A percentile compares a stretch with the other conserved stretches of the same genome.
These are phyloP conservation scores for Theretra japonica DNA, from an alignment of 2,888 invertebrate species.

Conservation along the genomic window DNA sequence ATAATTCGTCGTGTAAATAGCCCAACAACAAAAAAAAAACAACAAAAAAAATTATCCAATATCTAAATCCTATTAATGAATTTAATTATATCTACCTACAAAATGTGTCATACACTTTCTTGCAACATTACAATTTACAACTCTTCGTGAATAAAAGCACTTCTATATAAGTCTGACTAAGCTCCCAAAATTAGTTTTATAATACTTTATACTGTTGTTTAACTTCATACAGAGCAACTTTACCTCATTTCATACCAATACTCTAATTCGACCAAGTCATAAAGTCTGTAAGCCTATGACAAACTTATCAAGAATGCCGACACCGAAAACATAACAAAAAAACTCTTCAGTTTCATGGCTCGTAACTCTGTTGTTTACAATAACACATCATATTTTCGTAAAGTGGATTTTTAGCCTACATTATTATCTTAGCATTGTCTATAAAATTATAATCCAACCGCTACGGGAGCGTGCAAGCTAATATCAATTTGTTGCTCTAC, in stretches of 20 bases:
- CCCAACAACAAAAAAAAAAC: no score
- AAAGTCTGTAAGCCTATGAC: slow-evolving; percentile 6
- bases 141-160: no score
- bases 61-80: no score
- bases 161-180: background rate
- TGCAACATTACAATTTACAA: no score
- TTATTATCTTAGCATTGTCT: slow-evolving; percentile 37
- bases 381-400: slow-evolving; percentile 40
- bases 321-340: slow-evolving; percentile 18
- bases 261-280: background rate
- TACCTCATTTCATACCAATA: background rate
- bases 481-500: background rate
- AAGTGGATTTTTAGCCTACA: slow-evolving; percentile 47
- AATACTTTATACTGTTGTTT: background rate
- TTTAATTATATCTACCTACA: no score
- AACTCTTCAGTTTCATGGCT: slow-evolving; percentile 25
- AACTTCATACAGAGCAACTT: background rate
- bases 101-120: no score
- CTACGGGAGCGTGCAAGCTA: background rate
- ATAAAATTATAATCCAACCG: slow-evolving; percentile 11
- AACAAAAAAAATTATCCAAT: no score
- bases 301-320: slow-evolving; percentile 23
- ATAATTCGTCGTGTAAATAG: no score
- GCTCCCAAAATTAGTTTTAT: background rate
- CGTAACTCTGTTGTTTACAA: slow-evolving; percentile 47